Evolutionary conservation across 2,797 vertebrate genomes (phyloP).

Genomic region (Bufotes viridis): DNA sequence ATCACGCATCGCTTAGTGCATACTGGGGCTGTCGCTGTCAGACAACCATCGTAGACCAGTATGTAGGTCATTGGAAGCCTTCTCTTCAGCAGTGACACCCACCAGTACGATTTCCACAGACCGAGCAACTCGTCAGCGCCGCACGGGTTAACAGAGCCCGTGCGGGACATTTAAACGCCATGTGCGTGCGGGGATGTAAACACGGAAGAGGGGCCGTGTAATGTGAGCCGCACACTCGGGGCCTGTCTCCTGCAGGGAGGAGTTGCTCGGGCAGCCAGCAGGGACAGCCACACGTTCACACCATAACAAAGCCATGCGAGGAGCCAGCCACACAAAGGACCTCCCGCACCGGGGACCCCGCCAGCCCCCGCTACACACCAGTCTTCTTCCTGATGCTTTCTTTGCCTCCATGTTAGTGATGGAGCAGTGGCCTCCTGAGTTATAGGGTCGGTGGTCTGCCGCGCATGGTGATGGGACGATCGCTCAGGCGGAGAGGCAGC

Average conservation of each 20-base stretch:
- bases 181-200: slow-evolving; percentile 34
- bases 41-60: too few relatives aligned
- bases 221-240: neutral
- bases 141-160: slow-evolving; percentile 16
- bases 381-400: slow-evolving; percentile 90
- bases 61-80: too few relatives aligned
- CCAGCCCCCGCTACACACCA: slow-evolving; percentile 88
- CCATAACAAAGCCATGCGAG: slow-evolving; percentile 53
- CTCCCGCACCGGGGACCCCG: slow-evolving; percentile 43
- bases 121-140: neutral
- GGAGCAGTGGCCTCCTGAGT: slow-evolving; percentile 74
- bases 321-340: slow-evolving; percentile 52
- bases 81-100: too few relatives aligned
- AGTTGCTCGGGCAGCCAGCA: slow-evolving; percentile 52
- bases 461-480: slow-evolving; percentile 67
- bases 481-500: slow-evolving; percentile 50
- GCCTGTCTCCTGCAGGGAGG: neutral
- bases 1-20: too few relatives aligned
- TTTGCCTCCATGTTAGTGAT: slow-evolving; percentile 84
- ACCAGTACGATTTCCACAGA: too few relatives aligned
- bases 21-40: too few relatives aligned
- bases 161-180: slow-evolving; percentile 41
- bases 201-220: neutral
- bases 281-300: slow-evolving; percentile 46
- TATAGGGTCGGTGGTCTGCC: slow-evolving; percentile 75